Conservation (phyloP, 2,888 invertebrate genomes). For the Agelastica alni region DNA sequence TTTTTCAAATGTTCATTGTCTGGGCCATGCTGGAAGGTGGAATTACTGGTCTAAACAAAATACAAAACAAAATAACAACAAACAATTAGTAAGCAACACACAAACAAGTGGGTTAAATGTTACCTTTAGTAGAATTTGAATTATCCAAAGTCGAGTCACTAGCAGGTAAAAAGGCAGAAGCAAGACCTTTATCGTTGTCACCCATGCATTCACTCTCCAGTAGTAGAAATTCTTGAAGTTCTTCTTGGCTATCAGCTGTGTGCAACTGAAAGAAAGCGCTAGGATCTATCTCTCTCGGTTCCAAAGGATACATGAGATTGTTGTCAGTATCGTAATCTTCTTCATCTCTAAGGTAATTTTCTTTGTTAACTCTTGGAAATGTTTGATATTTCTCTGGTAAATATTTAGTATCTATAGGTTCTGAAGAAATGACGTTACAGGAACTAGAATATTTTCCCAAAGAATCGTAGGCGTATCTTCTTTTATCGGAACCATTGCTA, state of each 20-base stretch:
- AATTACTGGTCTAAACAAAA: conserved; percentile 43
- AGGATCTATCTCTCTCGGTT: conserved; percentile 64
- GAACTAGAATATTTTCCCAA: conserved; percentile 51
- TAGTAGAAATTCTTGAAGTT: conserved; percentile 65
- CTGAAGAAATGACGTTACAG: conserved; percentile 50
- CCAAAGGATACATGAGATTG: conserved; percentile 59
- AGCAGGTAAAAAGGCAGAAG: conserved; percentile 53
- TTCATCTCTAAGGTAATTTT: conserved; percentile 43
- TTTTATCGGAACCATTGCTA: conserved; percentile 47
- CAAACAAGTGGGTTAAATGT: conserved; percentile 31
- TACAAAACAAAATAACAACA: conserved; percentile 33
- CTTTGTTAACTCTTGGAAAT: conserved; percentile 59
- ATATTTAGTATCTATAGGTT: conserved; percentile 37
- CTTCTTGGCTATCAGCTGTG: conserved; percentile 65
- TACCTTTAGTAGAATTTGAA: conserved; percentile 28
- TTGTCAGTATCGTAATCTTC: conserved; percentile 41
- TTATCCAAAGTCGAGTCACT: conserved; percentile 17
- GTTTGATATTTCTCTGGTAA: conserved; percentile 59
- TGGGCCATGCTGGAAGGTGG: conserved; percentile 42
- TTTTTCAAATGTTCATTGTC: conserved; percentile 40
- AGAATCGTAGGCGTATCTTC: conserved; percentile 34
- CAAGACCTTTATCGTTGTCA: conserved; percentile 54
- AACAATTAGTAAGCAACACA: conserved; percentile 40
- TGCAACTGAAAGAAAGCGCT: conserved; percentile 63
- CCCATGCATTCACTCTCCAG: conserved; percentile 65